Base-by-base conservation (phyloP, 2,888 invertebrate species). In the Heliconius ethilla region DNA sequence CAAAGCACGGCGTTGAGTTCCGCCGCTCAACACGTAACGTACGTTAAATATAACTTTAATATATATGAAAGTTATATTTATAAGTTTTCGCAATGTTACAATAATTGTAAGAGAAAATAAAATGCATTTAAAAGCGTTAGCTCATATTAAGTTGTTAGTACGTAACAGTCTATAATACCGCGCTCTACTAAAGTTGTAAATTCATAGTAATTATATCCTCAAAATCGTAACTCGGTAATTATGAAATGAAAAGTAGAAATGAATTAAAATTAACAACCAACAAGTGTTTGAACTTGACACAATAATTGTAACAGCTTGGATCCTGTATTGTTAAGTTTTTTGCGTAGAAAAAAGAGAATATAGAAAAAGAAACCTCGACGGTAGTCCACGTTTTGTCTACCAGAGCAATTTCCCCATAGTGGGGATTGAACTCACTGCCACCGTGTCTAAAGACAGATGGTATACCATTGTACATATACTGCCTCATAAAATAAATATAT, bases 251-350 rank as follows among this genome's bases (percentile, higher is more conserved):
- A 72, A 70, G 70, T 59, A 13, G 55, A 59, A 72, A 59, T 33
- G 55, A 59, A 72, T 72, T 72, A 72, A 59, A 59, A 59, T 72
- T 55, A 59, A 72, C 13, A 29, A 51, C 55, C n/a, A 33, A 72
- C 72, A 33, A 72, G 33, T 55, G 72, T n/a, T 72, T 72, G 63
- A 75, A 75, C 67, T 67, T 69, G 67, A 40, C 40, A 40, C 67
- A 10, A 13, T 72, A 72, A 72, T 72, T 59, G 13, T 55, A 72
- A n/a, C 15, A 13, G n/a, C 33, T 29, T 55, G 55, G 18, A 29
- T 51, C 25, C 4, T 33, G 22, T 70, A 59, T 33, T 69, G 7
- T 25, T 40, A 10, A 33, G 13, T 45, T 40, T 2, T 29, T 59
- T 72, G 4, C 9, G 2, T 62, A 40, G 40, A 69, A n/a, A 25